Conservation (phyloP, 2,888 invertebrate genomes). For the Perizoma flavofasciatum region DNA sequence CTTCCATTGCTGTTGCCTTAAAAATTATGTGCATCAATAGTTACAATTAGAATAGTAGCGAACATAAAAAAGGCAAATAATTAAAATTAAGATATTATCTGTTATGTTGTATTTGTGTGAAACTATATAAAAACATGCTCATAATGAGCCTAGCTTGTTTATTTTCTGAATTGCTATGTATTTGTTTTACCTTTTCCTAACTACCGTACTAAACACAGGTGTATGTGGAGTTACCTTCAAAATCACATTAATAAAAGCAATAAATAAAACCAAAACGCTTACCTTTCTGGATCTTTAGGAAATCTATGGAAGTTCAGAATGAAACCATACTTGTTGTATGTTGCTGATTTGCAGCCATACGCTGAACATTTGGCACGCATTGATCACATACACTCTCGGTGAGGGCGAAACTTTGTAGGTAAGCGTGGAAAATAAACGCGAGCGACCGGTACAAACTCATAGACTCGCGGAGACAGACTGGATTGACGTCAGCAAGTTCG, state of each 20-base stretch:
- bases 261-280: background rate
- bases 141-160: no score
- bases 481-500: constrained; percentile 8
- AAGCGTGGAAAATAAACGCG: background rate
- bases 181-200: no score
- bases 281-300: constrained; percentile 12
- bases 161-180: no score
- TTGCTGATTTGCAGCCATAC: constrained; percentile 16
- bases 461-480: constrained; percentile 13
- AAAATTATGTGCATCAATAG: background rate
- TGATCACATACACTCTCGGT: constrained; percentile 2
- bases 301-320: constrained; percentile 7
- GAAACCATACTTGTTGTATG: constrained; percentile 14
- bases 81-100: no score
- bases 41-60: no score
- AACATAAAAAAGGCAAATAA: no score
- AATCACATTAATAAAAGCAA: background rate
- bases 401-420: no score
- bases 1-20: constrained; percentile 9
- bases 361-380: constrained; percentile 17
- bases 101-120: no score
- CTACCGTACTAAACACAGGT: no score
- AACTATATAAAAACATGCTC: no score
- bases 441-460: background rate
- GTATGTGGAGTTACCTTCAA: background rate